These are phyloP conservation scores for Rachycentron canadum DNA, from an alignment of 2,797 vertebrate genomes.

Conservation along the genomic window DNA sequence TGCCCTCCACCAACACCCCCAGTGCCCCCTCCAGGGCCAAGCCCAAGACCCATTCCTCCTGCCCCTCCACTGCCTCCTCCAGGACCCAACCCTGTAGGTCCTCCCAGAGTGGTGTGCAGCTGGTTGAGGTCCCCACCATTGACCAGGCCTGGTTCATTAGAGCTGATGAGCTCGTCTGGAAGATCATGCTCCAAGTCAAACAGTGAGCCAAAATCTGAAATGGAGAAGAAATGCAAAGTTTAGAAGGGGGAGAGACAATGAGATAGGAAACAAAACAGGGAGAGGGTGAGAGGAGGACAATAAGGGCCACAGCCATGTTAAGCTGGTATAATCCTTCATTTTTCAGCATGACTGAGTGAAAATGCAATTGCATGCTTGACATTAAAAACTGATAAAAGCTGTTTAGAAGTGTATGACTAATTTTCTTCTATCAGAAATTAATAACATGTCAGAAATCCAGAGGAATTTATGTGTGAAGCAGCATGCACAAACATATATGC, in stretches of 20 bases:
- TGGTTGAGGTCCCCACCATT: conserved; percentile 96
- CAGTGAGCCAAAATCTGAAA: conserved; percentile 94
- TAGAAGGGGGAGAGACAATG: conserved; percentile 14
- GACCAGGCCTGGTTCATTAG: conserved; percentile 92
- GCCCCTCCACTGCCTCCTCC: conserved; percentile 72
- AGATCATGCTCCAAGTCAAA: conserved; percentile 98
- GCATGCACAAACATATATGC: conserved; percentile 16
- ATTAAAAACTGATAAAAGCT: conserved; percentile 52
- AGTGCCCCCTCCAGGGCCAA: conserved; percentile 79
- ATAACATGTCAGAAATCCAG: conserved; percentile 25
- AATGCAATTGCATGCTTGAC: conserved; percentile 49
- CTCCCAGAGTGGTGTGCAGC: conserved; percentile 92
- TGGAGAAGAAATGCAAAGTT: conserved; percentile 56
- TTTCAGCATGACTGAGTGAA: conserved; percentile 62
- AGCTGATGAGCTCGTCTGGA: conserved; percentile 97
- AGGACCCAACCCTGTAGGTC: conserved; percentile 73
- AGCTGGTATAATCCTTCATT: conserved; percentile 57
- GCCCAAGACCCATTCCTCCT: conserved; percentile 78
- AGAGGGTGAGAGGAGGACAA: conserved; percentile 27
- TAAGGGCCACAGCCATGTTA: conserved; percentile 42
- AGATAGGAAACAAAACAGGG: conserved; percentile 21
- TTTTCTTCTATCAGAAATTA: conserved; percentile 33
- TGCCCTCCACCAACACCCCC: conserved; percentile 80
- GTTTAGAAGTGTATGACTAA: conserved; percentile 31
- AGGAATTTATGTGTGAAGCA: conserved; percentile 1